phyloP scores from a whole-genome alignment of 2,797 vertebrate genomes.

The Ptychobarbus kaznakovi region DNA sequence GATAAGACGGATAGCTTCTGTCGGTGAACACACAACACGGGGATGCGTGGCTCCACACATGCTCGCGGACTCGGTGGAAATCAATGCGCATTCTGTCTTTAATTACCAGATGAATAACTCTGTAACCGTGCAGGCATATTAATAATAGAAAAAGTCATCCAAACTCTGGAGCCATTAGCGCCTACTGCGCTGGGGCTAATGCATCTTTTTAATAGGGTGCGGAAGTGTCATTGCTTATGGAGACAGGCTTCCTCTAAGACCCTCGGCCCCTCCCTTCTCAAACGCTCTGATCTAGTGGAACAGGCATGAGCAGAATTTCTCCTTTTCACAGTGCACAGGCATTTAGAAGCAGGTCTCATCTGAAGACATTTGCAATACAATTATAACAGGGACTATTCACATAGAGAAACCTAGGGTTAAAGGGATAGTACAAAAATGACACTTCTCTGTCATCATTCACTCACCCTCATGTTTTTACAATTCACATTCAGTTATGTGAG shows the following conservation, averaged over 20 bases:
- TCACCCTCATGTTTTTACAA: background rate
- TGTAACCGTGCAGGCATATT: constrained; percentile 60
- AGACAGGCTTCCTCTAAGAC: constrained; percentile 56
- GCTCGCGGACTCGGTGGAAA: constrained; percentile 55
- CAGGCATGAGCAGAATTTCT: constrained; percentile 25
- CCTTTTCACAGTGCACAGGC: constrained; percentile 3
- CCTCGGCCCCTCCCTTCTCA: constrained; percentile 41
- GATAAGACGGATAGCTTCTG: constrained; percentile 52
- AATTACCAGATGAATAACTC: constrained; percentile 63
- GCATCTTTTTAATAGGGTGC: constrained; percentile 63
- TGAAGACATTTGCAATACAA: constrained; percentile 8
- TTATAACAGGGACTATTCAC: background rate
- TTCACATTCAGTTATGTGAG: background rate
- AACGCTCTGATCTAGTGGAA: constrained; percentile 42
- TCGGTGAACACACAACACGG: constrained; percentile 52
- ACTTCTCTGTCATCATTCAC: background rate
- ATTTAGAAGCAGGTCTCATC: constrained; percentile 19
- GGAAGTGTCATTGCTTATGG: constrained; percentile 61
- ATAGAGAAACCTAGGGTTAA: background rate
- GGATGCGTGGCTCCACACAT: constrained; percentile 33
- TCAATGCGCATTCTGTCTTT: constrained; percentile 58
- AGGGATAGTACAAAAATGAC: background rate
- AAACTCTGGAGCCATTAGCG: constrained; percentile 60
- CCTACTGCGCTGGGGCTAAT: constrained; percentile 56
- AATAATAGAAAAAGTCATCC: constrained; percentile 63